Evolutionary conservation across 2,113 vertebrate genomes (phyloP).

Genomic region (Dasypus novemcinctus): DNA sequence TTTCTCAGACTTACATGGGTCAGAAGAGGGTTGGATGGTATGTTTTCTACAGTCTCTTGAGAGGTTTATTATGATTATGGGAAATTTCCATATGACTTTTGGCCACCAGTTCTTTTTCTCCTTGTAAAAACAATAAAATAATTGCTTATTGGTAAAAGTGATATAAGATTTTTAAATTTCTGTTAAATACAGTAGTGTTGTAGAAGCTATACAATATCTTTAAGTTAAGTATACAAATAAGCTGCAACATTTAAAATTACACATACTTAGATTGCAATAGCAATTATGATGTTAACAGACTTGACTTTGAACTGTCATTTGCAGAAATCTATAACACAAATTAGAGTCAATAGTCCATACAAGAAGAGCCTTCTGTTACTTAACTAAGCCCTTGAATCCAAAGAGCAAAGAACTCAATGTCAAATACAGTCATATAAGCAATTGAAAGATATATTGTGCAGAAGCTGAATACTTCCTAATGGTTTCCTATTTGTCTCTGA

Average conservation of each 20-base stretch:
- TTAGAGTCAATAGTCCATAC: constrained; percentile 53
- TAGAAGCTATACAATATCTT: neutral
- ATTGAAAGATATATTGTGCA: neutral
- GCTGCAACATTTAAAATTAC: constrained; percentile 54
- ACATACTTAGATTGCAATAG: constrained; percentile 13
- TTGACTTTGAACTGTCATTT: constrained; percentile 75
- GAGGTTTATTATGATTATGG: neutral
- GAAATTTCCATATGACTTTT: neutral
- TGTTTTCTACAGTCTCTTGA: neutral
- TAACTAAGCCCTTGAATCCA: constrained; percentile 46
- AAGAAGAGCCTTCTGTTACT: constrained; percentile 54
- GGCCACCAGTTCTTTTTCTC: neutral
- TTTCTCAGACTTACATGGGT: neutral
- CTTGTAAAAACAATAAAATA: neutral
- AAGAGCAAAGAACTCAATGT: constrained; percentile 74
- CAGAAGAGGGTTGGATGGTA: neutral
- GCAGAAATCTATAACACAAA: constrained; percentile 74
- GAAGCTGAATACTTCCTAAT: neutral
- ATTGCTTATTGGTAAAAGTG: neutral
- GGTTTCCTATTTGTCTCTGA: constrained; percentile 41
- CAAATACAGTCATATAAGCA: constrained; percentile 47
- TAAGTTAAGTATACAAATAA: constrained; percentile 40
- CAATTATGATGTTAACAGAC: constrained; percentile 44
- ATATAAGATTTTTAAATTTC: neutral
- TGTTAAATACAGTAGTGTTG: neutral